Base-by-base conservation (phyloP, 2,888 invertebrate species). In the Petrolisthes manimaculis region DNA sequence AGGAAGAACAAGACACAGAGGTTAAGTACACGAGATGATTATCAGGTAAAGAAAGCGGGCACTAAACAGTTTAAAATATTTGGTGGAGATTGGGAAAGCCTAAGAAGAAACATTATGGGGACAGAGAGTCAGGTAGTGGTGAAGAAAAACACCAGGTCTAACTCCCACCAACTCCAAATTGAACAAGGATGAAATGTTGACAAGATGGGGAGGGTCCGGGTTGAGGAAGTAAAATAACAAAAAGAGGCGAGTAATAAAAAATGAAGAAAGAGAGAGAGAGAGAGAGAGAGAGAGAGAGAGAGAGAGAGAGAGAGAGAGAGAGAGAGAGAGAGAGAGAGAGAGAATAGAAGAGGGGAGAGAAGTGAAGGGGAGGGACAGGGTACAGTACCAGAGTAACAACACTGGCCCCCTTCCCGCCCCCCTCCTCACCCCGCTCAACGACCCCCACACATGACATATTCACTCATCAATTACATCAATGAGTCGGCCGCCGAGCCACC, bases 391-490 rank as follows among this genome's bases (percentile, higher is more conserved):
- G 37, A 37, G 37, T 2, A 37, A 37, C 37, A 69, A 69, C 69
- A 69, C n/a, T 69, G 14, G 69, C 69, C 69, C 69, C 69, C 69
- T 69, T 69, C 69, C 69, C 69, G 14, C 69, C 69, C 69, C n/a
- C 69, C 69, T n/a, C n/a, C n/a, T n/a, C 69, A 14, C 69, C n/a
- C n/a, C 69, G 14, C 69, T n/a, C 69, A 14, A 18, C 69, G 14
- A 14, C 75, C 75, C 8, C 51, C 81, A 79, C 80, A 87, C 83
- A 84, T 83, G 87, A 87, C 87, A 84, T 84, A 87, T 87, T 71
- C 83, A 87, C 88, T 84, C 88, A 84, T 88, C 88, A 84, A 81
- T 81, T 84, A 80, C 88, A 69, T 75, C 83, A 88, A 75, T 88
- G 88, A 82, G 84, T 84, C 56, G 61, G 78, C 71, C 87, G 61